A percentile compares a stretch with the other conserved stretches of the same genome.
Conservation (phyloP, 92 coral and sea anemone species). For the Phenganax stokvisi region DNA sequence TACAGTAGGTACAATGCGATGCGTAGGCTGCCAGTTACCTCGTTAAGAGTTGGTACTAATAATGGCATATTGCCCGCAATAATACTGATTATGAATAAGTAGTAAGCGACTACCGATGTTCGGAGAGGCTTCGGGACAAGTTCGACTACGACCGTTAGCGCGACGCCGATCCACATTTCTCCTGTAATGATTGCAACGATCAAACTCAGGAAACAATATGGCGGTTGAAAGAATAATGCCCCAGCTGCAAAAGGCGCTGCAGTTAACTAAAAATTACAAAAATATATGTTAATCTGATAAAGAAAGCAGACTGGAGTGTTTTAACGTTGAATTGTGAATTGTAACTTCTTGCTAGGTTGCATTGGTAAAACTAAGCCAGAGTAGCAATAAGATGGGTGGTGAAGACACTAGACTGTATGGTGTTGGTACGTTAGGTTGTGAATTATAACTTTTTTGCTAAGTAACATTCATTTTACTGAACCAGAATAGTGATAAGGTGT, state of each 20-base stretch:
- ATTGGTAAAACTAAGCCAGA: too few relatives aligned
- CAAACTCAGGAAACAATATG: slow-evolving; percentile 82
- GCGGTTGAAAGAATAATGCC: slow-evolving; percentile 80
- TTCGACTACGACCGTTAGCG: slow-evolving; percentile 86
- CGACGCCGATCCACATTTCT: slow-evolving; percentile 99
- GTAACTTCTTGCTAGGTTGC: too few relatives aligned
- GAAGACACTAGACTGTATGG: too few relatives aligned
- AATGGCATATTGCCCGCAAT: slow-evolving; percentile 91
- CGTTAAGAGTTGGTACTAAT: slow-evolving; percentile 71
- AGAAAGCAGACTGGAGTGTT: neutral
- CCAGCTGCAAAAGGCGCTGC: slow-evolving; percentile 98
- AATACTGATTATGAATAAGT: slow-evolving; percentile 74
- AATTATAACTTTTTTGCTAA: too few relatives aligned
- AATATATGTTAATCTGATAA: neutral
- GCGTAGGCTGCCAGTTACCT: slow-evolving; percentile 60
- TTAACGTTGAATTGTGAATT: too few relatives aligned
- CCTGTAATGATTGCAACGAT: slow-evolving; percentile 85
- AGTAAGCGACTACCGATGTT: slow-evolving; percentile 75
- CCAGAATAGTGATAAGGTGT: too few relatives aligned
- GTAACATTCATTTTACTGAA: too few relatives aligned
- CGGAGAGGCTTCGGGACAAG: slow-evolving; percentile 83
- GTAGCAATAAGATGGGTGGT: too few relatives aligned
- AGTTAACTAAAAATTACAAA: slow-evolving; percentile 46
- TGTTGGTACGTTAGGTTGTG: too few relatives aligned
- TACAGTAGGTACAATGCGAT: slow-evolving; percentile 70